phyloP scores from a whole-genome alignment of 2,888 invertebrate species.

The Drosophila aldrichi region DNA sequence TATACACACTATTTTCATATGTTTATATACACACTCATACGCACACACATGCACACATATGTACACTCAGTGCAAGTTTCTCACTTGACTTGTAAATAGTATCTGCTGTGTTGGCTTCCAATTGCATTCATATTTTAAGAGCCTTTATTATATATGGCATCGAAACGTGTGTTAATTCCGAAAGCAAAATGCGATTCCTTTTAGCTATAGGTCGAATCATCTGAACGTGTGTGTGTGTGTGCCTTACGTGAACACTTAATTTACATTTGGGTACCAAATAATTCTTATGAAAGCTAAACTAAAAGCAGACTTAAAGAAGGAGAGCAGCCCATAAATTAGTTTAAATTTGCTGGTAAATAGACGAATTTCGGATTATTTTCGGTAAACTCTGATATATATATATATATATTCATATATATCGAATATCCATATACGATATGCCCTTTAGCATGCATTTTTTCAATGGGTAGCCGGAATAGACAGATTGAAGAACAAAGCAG shows the following conservation, averaged over 20 bases:
- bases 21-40: background rate
- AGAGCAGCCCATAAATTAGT: background rate
- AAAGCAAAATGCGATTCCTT: background rate
- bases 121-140: constrained; percentile 1
- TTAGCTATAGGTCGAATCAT: background rate
- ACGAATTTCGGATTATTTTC: too few relatives aligned
- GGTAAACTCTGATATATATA: too few relatives aligned
- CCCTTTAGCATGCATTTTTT: background rate
- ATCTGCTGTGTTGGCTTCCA: background rate
- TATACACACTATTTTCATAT: background rate
- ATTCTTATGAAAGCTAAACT: background rate
- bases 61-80: background rate
- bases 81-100: constrained; percentile 2
- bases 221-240: background rate
- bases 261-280: background rate
- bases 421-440: background rate
- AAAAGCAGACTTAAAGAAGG: background rate
- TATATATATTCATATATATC: background rate
- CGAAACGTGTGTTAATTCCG: constrained; percentile 2
- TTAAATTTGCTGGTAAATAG: background rate
- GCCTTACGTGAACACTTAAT: background rate
- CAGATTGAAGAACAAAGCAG: background rate
- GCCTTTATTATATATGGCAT: constrained; percentile 1
- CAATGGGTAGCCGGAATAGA: background rate
- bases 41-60: background rate